Percentiles rank a stretch among this genome's conserved stretches.
These are phyloP conservation scores for Lucinisca nassula DNA, from an alignment of 2,888 invertebrate species.

Conservation along the genomic window DNA sequence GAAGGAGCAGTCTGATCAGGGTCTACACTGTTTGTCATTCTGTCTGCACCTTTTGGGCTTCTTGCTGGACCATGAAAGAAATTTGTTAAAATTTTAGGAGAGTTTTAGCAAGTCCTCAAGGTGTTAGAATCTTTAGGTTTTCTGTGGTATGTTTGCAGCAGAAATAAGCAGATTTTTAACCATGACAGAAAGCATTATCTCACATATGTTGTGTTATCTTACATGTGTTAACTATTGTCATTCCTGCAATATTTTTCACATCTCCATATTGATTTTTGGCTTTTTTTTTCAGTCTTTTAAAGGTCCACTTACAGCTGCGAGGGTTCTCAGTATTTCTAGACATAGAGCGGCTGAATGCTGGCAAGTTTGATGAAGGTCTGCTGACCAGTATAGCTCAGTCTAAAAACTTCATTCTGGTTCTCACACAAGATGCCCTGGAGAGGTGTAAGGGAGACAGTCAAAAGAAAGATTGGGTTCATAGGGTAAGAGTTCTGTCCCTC, in stretches of 20 bases:
- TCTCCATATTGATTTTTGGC: neutral
- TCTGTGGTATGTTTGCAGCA: too few species aligned
- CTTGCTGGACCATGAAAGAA: too few species aligned
- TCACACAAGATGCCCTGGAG: slow-evolving; percentile 98
- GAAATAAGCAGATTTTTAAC: too few species aligned
- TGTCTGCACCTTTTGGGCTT: too few species aligned
- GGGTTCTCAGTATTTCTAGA: slow-evolving; percentile 99
- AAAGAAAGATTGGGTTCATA: slow-evolving; percentile 99
- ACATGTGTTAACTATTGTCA: slow-evolving; percentile 99
- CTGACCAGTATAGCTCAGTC: slow-evolving; percentile 99
- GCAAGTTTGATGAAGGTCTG: slow-evolving; percentile 99
- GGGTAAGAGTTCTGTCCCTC: slow-evolving; percentile 92
- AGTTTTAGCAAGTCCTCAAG: too few species aligned
- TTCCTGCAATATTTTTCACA: slow-evolving; percentile 90
- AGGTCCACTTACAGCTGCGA: slow-evolving; percentile 98
- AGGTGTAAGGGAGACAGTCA: slow-evolving; percentile 97
- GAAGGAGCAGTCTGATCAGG: too few species aligned
- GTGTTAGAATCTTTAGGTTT: too few species aligned
- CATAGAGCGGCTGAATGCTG: slow-evolving; percentile 98
- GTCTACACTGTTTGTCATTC: too few species aligned
- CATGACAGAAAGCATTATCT: too few species aligned
- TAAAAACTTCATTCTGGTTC: slow-evolving; percentile 97
- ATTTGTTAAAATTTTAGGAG: too few species aligned
- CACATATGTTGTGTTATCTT: too few species aligned
- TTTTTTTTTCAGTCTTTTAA: slow-evolving; percentile 89